A percentile compares a stretch with the other conserved stretches of the same genome.
phyloP scores from a whole-genome alignment of 2,113 vertebrate species.

The Strigops habroptila region DNA sequence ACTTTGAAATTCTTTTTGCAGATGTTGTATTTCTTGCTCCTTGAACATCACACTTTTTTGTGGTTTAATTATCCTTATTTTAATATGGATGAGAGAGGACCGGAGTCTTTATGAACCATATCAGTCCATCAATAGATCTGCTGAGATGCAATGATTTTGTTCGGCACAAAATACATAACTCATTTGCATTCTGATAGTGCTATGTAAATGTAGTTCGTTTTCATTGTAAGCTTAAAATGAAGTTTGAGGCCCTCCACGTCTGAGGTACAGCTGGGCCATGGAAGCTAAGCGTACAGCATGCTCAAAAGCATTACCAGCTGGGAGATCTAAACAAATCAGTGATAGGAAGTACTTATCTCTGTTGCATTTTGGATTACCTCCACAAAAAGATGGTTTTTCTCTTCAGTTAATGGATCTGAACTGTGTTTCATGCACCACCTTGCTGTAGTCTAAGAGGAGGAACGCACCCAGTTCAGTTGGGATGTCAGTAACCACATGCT shows the following conservation, averaged over 20 bases:
- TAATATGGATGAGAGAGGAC: not conserved
- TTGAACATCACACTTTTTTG: not conserved
- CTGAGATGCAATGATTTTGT: not conserved
- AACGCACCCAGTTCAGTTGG: not conserved
- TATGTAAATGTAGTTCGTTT: not conserved
- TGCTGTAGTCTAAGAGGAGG: not conserved
- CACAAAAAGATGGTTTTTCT: not conserved
- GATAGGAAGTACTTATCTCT: not conserved
- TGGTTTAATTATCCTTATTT: not conserved
- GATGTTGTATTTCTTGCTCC: not conserved
- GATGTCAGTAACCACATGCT: not conserved
- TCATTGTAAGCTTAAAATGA: not conserved
- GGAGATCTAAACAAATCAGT: not conserved
- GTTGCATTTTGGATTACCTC: not conserved
- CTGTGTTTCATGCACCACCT: not conserved
- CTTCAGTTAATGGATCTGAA: not conserved
- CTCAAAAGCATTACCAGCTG: not conserved
- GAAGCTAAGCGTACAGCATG: not conserved
- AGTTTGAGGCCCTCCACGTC: not conserved
- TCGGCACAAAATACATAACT: not conserved
- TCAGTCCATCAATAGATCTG: not conserved
- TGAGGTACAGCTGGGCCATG: not conserved
- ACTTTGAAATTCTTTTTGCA: not conserved
- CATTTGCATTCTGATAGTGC: not conserved
- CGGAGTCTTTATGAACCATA: not conserved